Conservation (phyloP, 2,888 invertebrate genomes). For the Caenorhabditis panamensis region DNA sequence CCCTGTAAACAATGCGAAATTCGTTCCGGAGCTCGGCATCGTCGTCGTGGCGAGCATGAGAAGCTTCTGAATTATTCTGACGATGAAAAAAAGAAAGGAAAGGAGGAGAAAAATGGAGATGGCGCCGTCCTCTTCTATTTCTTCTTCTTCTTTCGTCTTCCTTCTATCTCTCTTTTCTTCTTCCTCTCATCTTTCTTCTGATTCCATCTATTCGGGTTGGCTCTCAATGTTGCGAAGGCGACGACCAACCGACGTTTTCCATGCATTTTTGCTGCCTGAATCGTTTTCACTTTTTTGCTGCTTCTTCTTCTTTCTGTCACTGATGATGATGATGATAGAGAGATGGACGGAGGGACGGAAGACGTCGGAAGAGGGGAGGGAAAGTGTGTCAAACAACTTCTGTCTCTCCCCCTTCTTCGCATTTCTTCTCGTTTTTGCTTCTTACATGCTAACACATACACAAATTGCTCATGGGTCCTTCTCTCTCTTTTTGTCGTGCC, state of each 20-base stretch:
- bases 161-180: not conserved
- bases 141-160: not conserved
- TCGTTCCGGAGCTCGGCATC: not conserved
- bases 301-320: conserved; percentile 31
- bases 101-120: not conserved
- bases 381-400: conserved; percentile 48
- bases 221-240: conserved; percentile 17
- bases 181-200: not conserved
- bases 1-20: conserved; percentile 23
- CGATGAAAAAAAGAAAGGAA: conserved; percentile 11
- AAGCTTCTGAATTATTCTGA: conserved; percentile 23
- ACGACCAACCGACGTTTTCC: conserved; percentile 1
- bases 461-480: conserved; percentile 44
- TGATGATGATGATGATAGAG: conserved; percentile 40
- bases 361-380: conserved; percentile 8
- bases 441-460: conserved; percentile 39
- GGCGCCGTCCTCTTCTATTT: no score
- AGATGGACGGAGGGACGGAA: conserved; percentile 2
- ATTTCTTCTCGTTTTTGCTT: conserved; percentile 15
- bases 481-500: not conserved
- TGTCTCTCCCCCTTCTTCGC: conserved; percentile 6
- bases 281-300: conserved; percentile 14
- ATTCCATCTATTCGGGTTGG: not conserved
- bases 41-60: not conserved
- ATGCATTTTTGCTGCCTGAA: conserved; percentile 3